A percentile compares a stretch with the other conserved stretches of the same genome.
phyloP scores from a whole-genome alignment of 2,888 invertebrate genomes.

The Acanthosepion esculentum region DNA sequence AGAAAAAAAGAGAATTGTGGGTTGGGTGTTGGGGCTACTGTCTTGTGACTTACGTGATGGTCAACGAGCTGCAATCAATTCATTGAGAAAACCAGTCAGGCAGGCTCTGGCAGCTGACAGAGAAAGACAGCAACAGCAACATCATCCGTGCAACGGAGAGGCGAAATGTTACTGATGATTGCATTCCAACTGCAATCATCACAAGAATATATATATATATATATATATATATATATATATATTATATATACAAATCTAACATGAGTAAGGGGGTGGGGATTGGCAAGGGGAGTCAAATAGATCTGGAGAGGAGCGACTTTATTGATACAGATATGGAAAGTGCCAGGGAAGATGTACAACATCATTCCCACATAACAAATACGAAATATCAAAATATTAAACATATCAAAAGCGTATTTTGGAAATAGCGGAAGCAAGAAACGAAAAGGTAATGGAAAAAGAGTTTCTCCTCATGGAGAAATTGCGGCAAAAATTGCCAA shows the following conservation, averaged over 20 bases:
- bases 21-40: not conserved
- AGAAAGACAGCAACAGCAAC: not conserved
- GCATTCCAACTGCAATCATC: not conserved
- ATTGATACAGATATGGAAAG: not conserved
- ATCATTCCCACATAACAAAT: not conserved
- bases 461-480: not conserved
- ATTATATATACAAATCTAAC: conserved; percentile 6
- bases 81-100: not conserved
- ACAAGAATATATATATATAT: not conserved
- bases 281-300: not conserved
- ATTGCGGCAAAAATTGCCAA: not conserved
- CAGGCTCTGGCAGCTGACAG: not conserved
- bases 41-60: conserved; percentile 12
- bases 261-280: not conserved
- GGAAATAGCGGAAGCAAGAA: conserved; percentile 3
- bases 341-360: conserved; percentile 10
- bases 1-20: not conserved
- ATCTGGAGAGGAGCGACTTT: not conserved
- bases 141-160: not conserved
- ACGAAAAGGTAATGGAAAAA: not conserved
- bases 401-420: not conserved
- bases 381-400: not conserved
- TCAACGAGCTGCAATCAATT: not conserved
- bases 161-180: not conserved
- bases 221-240: not conserved